phyloP scores from a whole-genome alignment of 2,888 invertebrate genomes.

The Clitarchus hookeri region DNA sequence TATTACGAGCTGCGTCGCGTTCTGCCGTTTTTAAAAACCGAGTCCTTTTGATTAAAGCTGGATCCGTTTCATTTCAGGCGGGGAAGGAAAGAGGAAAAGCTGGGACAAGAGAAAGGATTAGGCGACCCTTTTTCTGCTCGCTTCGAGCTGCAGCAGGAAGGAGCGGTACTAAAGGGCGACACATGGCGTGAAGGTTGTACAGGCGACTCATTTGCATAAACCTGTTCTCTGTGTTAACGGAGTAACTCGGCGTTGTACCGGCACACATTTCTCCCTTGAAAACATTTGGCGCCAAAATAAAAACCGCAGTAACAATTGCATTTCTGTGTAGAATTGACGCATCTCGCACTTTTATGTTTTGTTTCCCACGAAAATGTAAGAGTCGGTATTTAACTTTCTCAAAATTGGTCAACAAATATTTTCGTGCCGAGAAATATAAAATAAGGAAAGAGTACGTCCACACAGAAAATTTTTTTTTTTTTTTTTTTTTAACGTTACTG shows the following conservation, averaged over 20 bases:
- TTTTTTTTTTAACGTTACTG: too few relatives aligned
- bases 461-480: too few relatives aligned
- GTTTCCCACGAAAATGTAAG: too few relatives aligned
- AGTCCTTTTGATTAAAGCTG: slow-evolving; percentile 14
- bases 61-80: background rate
- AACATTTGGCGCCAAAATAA: background rate
- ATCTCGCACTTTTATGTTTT: too few relatives aligned
- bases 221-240: background rate
- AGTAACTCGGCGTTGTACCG: background rate
- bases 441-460: too few relatives aligned
- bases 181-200: background rate
- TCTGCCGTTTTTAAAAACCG: background rate
- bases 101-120: slow-evolving; percentile 14
- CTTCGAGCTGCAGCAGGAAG: background rate
- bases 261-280: background rate
- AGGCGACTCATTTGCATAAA: background rate
- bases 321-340: too few relatives aligned
- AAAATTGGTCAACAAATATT: too few relatives aligned
- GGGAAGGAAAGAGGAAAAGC: background rate
- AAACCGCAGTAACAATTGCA: too few relatives aligned
- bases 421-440: too few relatives aligned
- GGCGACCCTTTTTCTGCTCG: background rate
- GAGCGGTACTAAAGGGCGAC: background rate
- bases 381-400: too few relatives aligned
- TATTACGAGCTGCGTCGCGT: slow-evolving; percentile 6